Conservation (phyloP, 2,888 invertebrate genomes). For the Aromia moschata region DNA sequence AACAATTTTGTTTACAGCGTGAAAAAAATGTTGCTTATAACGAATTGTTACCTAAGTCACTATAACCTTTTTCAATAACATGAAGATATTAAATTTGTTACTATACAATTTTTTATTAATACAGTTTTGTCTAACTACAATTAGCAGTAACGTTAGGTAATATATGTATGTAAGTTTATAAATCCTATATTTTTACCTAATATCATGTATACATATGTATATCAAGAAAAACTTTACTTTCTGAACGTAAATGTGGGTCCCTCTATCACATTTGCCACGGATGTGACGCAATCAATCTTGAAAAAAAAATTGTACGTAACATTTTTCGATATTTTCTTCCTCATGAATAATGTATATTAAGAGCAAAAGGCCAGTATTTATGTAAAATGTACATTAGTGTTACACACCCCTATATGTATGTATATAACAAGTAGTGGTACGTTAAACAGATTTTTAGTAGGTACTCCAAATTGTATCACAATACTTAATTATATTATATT, state of each 20-base stretch:
- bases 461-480: slow-evolving; percentile 41
- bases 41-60: not conserved
- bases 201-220: slow-evolving; percentile 1
- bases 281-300: not conserved
- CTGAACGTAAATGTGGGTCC: slow-evolving; percentile 14
- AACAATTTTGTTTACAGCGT: slow-evolving; percentile 42
- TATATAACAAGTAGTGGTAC: slow-evolving; percentile 3
- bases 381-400: slow-evolving; percentile 19
- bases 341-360: slow-evolving; percentile 12
- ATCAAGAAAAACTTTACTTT: slow-evolving; percentile 7
- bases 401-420: not conserved
- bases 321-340: slow-evolving; percentile 3
- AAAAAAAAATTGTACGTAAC: not conserved
- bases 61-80: slow-evolving; percentile 8
- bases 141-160: slow-evolving; percentile 4
- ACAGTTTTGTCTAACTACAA: slow-evolving; percentile 13
- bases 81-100: slow-evolving; percentile 14
- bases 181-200: slow-evolving; percentile 1
- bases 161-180: slow-evolving; percentile 2
- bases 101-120: slow-evolving; percentile 11
- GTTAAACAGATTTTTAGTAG: slow-evolving; percentile 6
- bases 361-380: slow-evolving; percentile 23
- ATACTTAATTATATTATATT: slow-evolving; percentile 35
- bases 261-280: slow-evolving; percentile 2
- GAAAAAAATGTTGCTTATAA: slow-evolving; percentile 34